Percentiles rank a stretch among this genome's conserved stretches.
Conservation (phyloP, 92 coral and sea anemone species). For the Actinostola sp. region DNA sequence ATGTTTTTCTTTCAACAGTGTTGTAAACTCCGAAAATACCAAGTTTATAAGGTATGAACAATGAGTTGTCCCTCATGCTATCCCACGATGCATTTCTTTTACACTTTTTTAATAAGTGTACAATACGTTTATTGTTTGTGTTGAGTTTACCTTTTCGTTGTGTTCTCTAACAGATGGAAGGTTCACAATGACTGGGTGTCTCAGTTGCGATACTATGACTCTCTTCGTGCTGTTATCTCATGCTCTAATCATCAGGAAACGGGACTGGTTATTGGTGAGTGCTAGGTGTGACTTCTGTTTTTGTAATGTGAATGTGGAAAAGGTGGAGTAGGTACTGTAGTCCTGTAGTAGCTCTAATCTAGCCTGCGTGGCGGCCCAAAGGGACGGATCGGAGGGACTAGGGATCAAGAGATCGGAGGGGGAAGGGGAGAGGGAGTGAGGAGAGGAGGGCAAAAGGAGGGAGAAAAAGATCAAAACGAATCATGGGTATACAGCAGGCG, state of each 20-base stretch:
- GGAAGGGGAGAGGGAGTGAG: too few relatives aligned
- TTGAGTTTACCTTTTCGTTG: too few relatives aligned
- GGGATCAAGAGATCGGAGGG: too few relatives aligned
- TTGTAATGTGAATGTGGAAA: background rate
- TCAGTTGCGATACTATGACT: slow-evolving; percentile 92
- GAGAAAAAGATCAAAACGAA: too few relatives aligned
- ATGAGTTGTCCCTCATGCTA: too few relatives aligned
- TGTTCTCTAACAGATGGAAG: slow-evolving; percentile 76
- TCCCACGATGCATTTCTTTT: background rate
- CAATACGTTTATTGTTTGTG: background rate
- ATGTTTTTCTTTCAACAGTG: slow-evolving; percentile 62
- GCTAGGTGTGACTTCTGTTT: background rate
- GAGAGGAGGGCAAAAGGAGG: too few relatives aligned
- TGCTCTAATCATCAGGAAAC: slow-evolving; percentile 96
- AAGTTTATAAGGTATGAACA: slow-evolving; percentile 87
- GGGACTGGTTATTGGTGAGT: slow-evolving; percentile 92
- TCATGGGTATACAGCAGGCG: too few relatives aligned
- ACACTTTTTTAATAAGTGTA: too few relatives aligned
- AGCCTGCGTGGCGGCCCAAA: too few relatives aligned
- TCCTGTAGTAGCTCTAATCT: too few relatives aligned
- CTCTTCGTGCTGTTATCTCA: slow-evolving; percentile 95
- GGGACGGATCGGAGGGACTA: too few relatives aligned
- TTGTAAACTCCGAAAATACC: slow-evolving; percentile 85
- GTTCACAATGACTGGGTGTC: slow-evolving; percentile 99
- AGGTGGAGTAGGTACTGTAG: too few relatives aligned